These are phyloP conservation scores for Corythornis cristatus DNA, from an alignment of 2,113 vertebrate genomes.

Conservation along the genomic window DNA sequence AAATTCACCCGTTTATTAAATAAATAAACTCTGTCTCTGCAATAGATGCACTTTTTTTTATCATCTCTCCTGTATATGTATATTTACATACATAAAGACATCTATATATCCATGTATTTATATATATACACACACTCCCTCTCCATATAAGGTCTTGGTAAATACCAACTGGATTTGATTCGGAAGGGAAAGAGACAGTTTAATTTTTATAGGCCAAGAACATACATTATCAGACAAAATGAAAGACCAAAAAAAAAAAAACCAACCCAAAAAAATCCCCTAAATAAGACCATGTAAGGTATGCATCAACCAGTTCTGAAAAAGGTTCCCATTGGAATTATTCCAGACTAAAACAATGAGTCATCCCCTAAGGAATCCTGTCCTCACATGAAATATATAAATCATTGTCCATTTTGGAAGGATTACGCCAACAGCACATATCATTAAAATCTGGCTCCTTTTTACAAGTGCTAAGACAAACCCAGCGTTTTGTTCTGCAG, in stretches of 20 bases:
- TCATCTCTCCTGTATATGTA: neutral
- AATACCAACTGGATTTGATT: constrained; percentile 47
- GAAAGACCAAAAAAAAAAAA: neutral
- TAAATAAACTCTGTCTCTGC: neutral
- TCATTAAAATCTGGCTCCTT: constrained; percentile 76
- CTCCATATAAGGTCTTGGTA: constrained; percentile 65
- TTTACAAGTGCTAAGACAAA: constrained; percentile 71
- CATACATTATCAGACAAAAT: constrained; percentile 64
- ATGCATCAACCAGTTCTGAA: constrained; percentile 68
- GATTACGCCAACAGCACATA: constrained; percentile 69
- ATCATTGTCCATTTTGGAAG: constrained; percentile 78
- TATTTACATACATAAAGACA: neutral
- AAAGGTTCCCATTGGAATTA: constrained; percentile 79
- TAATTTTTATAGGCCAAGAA: constrained; percentile 62
- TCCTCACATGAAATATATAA: constrained; percentile 78
- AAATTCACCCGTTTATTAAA: neutral
- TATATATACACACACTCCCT: neutral
- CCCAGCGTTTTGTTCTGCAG: constrained; percentile 24
- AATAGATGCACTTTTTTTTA: neutral
- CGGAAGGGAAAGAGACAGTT: constrained; percentile 57
- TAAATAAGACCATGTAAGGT: constrained; percentile 78
- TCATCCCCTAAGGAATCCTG: constrained; percentile 78
- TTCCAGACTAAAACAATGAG: constrained; percentile 74
- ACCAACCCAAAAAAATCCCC: neutral
- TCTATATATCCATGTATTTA: neutral